A percentile compares a stretch with the other conserved stretches of the same genome.
Evolutionary conservation across 2,797 vertebrate genomes (phyloP).

Genomic region (Leptatherina wallacei): DNA sequence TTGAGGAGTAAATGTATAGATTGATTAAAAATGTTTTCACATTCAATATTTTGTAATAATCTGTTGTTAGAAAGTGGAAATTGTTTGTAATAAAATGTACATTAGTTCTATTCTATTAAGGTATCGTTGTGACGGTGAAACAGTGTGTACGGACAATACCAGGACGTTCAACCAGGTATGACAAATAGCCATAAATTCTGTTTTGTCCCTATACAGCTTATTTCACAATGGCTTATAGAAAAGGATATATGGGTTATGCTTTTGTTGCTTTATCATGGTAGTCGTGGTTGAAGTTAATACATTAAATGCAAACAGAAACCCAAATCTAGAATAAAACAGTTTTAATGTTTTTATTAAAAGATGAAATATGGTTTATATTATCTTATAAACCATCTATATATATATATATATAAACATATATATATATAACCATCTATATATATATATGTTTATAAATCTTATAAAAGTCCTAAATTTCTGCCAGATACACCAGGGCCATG

Average conservation of each 20-base stretch:
- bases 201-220: no score
- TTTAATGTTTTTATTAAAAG: not conserved
- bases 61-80: not conserved
- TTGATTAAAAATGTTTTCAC: not conserved
- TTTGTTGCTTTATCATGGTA: no score
- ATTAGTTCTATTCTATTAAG: not conserved
- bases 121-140: not conserved
- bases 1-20: not conserved
- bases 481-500: slow-evolving; percentile 3
- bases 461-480: slow-evolving; percentile 1
- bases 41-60: not conserved
- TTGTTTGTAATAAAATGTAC: not conserved
- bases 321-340: not conserved
- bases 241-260: no score
- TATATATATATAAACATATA: no score
- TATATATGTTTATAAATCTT: no score
- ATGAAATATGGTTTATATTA: not conserved
- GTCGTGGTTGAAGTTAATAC: not conserved
- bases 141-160: no score
- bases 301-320: not conserved
- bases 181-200: no score
- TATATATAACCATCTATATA: no score
- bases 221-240: no score
- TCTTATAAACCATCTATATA: no score
- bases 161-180: no score